phyloP scores from a whole-genome alignment of 2,113 vertebrate species.

The Rallus limicola region DNA sequence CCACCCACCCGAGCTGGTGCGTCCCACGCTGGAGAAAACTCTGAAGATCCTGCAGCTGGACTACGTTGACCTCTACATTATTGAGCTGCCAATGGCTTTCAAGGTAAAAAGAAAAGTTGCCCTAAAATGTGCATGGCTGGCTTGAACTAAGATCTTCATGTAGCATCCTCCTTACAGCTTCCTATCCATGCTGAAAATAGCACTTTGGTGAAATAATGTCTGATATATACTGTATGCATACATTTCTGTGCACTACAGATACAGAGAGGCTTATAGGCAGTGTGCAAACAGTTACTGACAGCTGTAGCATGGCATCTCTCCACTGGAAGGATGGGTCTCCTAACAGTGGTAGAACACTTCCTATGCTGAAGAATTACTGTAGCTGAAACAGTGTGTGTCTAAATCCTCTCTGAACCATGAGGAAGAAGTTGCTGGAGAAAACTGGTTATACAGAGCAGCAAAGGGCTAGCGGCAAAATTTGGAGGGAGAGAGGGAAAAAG shows the following conservation, averaged over 20 bases:
- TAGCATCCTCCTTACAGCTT: not conserved
- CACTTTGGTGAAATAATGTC: not conserved
- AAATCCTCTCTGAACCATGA: not conserved
- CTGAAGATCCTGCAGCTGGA: slow-evolving; percentile 83
- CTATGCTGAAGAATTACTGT: not conserved
- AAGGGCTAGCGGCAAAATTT: not conserved
- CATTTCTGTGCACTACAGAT: not conserved
- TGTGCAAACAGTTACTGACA: not conserved
- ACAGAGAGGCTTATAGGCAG: not conserved
- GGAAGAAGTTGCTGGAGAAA: not conserved
- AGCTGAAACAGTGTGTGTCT: not conserved
- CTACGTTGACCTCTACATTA: slow-evolving; percentile 93
- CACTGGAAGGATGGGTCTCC: not conserved
- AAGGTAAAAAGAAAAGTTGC: slow-evolving; percentile 77
- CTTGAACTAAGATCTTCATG: not conserved
- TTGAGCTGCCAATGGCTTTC: slow-evolving; percentile 94
- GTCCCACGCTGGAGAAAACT: slow-evolving; percentile 85
- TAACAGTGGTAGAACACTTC: not conserved
- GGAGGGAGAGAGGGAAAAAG: not conserved
- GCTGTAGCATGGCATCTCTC: not conserved
- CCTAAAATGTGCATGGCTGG: not conserved
- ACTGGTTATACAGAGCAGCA: not conserved
- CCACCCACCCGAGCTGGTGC: slow-evolving; percentile 85
- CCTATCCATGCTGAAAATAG: not conserved
- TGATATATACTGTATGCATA: not conserved